A percentile compares a stretch with the other conserved stretches of the same genome.
phyloP scores from a whole-genome alignment of 1,140 invertebrate genomes.

The Radopholus similis region DNA sequence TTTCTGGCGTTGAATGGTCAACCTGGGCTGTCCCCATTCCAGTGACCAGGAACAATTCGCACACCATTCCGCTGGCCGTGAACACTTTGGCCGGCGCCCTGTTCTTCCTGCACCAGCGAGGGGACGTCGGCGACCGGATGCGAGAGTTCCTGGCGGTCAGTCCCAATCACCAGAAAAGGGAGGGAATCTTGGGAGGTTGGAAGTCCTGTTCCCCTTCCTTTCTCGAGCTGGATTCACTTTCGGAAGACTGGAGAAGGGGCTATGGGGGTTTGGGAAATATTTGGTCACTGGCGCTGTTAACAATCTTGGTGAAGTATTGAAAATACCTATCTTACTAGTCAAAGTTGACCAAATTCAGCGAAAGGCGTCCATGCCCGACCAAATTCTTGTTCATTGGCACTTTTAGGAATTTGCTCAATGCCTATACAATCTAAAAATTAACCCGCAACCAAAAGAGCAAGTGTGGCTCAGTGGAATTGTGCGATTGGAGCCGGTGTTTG shows the following conservation, averaged over 20 bases:
- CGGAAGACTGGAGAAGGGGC: too few relatives aligned
- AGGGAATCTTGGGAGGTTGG: background rate
- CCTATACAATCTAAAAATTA: background rate
- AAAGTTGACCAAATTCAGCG: background rate
- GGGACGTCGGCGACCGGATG: constrained; percentile 92
- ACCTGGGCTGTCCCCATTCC: constrained; percentile 8
- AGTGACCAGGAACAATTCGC: constrained; percentile 79
- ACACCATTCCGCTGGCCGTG: constrained; percentile 90
- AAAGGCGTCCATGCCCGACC: background rate
- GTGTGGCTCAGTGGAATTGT: background rate
- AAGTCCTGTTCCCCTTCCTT: background rate
- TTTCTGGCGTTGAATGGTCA: too few relatives aligned
- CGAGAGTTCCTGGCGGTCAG: constrained; percentile 87
- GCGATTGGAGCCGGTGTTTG: too few relatives aligned
- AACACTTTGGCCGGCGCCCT: constrained; percentile 91
- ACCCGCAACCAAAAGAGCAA: too few relatives aligned
- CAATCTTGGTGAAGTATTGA: background rate
- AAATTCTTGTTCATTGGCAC: background rate
- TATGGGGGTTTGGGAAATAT: background rate
- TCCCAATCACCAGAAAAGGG: background rate
- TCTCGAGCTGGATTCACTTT: too few relatives aligned
- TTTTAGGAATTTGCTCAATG: background rate
- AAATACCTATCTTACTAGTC: background rate
- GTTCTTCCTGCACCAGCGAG: constrained; percentile 87
- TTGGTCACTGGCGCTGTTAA: background rate